Conservation (phyloP, 2,113 vertebrate species). For the Globicephala melas region DNA sequence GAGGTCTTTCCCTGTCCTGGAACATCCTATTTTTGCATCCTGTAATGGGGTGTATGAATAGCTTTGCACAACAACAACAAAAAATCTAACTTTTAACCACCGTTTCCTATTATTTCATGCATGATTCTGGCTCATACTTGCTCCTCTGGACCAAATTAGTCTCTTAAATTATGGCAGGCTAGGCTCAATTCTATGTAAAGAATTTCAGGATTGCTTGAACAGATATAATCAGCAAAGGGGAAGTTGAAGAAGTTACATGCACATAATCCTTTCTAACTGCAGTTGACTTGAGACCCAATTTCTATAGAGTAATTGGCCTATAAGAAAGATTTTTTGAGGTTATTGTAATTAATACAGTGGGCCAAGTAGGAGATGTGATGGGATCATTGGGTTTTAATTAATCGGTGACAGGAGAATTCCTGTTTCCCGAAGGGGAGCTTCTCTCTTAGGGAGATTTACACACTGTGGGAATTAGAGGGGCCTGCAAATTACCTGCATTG, state of each 20-base stretch:
- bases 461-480: neutral
- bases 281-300: conserved; percentile 36
- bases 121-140: neutral
- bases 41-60: neutral
- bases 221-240: neutral
- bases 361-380: neutral
- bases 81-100: fast-evolving
- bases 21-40: neutral
- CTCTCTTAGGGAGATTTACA: neutral
- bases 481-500: neutral
- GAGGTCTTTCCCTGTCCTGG: neutral
- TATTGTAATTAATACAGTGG: conserved; percentile 16
- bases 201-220: neutral
- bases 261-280: neutral
- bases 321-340: conserved; percentile 31
- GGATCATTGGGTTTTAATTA: neutral
- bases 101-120: fast-evolving
- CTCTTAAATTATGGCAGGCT: neutral
- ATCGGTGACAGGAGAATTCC: neutral
- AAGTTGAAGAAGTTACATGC: neutral
- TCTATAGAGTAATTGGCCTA: conserved; percentile 24
- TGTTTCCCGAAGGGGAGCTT: neutral
- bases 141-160: conserved; percentile 30
- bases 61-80: neutral
- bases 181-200: neutral